Percentiles rank a stretch among this genome's conserved stretches.
Evolutionary conservation across 2,888 invertebrate species (phyloP).

Genomic region (Callosobruchus maculatus): DNA sequence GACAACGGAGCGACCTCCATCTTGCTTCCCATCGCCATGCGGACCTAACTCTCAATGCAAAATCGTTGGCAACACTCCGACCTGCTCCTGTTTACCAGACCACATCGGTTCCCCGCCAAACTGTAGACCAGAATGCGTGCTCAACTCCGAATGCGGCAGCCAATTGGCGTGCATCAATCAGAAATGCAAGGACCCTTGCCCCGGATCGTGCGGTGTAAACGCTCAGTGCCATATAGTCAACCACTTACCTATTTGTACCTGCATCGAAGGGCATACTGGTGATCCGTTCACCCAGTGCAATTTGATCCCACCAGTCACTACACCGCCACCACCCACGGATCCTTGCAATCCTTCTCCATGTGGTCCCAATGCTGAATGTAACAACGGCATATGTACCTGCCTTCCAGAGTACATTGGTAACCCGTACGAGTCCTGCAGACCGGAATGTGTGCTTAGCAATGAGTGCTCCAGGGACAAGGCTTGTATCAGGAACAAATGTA

Average conservation of each 20-base stretch:
- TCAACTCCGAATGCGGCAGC: conserved; percentile 76
- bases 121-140: conserved; percentile 76
- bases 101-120: conserved; percentile 76
- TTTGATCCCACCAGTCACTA: conserved; percentile 49
- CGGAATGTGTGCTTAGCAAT: conserved; percentile 65
- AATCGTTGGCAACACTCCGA: conserved; percentile 67
- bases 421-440: conserved; percentile 65
- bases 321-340: conserved; percentile 49
- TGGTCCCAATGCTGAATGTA: conserved; percentile 68
- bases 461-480: conserved; percentile 65
- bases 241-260: conserved; percentile 78
- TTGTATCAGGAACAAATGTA: conserved; percentile 65
- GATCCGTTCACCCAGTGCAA: conserved; percentile 76
- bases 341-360: conserved; percentile 73
- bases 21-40: conserved; percentile 79
- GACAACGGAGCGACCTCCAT: conserved; percentile 65
- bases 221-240: conserved; percentile 75
- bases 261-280: conserved; percentile 71
- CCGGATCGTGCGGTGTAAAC: conserved; percentile 77
- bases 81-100: conserved; percentile 75
- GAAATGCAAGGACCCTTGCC: conserved; percentile 79
- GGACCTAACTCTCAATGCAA: conserved; percentile 81
- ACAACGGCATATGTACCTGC: conserved; percentile 61
- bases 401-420: conserved; percentile 62
- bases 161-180: conserved; percentile 74